phyloP scores from a whole-genome alignment of 2,113 vertebrate genomes.

The Peucedramus taeniatus region DNA sequence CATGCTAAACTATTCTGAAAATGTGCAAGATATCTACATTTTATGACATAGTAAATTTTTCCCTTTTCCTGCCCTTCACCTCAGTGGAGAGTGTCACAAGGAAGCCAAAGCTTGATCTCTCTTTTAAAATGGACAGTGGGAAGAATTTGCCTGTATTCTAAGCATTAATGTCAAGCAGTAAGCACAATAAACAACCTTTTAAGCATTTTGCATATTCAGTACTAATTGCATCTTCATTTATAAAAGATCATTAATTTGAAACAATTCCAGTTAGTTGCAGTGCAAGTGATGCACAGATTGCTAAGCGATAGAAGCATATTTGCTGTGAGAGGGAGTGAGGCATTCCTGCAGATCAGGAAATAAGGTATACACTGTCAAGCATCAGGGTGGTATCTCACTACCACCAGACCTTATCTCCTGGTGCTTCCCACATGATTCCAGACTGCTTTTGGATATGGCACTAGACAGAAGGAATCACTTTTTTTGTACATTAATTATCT shows the following conservation, averaged over 20 bases:
- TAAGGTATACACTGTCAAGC: fast-evolving
- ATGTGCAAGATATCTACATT: background rate
- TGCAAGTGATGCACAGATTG: background rate
- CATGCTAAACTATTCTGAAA: background rate
- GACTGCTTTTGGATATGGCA: background rate
- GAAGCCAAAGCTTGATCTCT: background rate
- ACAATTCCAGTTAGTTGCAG: background rate
- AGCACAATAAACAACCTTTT: background rate
- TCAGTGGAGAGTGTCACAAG: background rate
- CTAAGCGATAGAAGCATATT: background rate
- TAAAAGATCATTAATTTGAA: background rate
- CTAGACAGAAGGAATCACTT: background rate
- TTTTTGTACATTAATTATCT: background rate
- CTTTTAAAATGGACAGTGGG: background rate
- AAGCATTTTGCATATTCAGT: background rate
- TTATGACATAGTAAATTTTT: background rate
- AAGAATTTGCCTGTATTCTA: background rate
- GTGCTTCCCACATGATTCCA: background rate
- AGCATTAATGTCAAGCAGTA: background rate
- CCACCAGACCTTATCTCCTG: background rate
- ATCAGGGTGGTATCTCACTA: background rate
- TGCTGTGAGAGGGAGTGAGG: background rate
- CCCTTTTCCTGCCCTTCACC: background rate
- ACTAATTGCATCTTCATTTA: background rate
- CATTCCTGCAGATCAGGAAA: background rate